A percentile compares a stretch with the other conserved stretches of the same genome.
Evolutionary conservation across 1,140 invertebrate genomes (phyloP).

Genomic region (Periplaneta americana): DNA sequence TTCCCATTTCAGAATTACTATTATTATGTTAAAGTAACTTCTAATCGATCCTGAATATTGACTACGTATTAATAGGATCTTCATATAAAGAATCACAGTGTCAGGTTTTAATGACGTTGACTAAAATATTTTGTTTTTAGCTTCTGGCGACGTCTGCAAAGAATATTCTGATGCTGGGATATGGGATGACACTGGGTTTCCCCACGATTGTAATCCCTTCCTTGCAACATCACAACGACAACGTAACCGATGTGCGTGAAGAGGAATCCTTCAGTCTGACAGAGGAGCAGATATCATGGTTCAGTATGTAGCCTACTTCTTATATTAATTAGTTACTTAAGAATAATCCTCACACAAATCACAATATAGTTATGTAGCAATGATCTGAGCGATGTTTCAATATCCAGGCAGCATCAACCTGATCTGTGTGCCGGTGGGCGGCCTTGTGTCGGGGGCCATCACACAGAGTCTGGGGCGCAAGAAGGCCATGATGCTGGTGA

Average conservation of each 20-base stretch:
- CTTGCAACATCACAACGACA: conserved; percentile 37
- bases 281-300: conserved; percentile 66
- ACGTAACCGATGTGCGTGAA: conserved; percentile 36
- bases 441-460: conserved; percentile 59
- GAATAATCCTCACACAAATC: no score
- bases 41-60: no score
- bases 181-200: conserved; percentile 70
- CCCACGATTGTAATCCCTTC: conserved; percentile 70
- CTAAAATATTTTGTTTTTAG: conserved; percentile 26
- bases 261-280: conserved; percentile 49
- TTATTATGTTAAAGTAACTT: no score
- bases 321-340: no score
- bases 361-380: no score
- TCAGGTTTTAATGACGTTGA: no score
- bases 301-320: conserved; percentile 61
- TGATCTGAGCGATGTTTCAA: no score
- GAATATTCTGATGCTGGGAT: conserved; percentile 57
- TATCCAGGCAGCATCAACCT: conserved; percentile 69
- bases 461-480: conserved; percentile 62
- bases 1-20: no score
- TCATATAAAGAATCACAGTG: no score
- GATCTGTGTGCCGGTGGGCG: conserved; percentile 69
- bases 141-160: conserved; percentile 56
- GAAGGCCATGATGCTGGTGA: conserved; percentile 60
- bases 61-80: no score